Evolutionary conservation across 2,797 vertebrate genomes (phyloP), one percentile per base, ranked within the genome.

Genomic region (Lagodon rhomboides): DNA sequence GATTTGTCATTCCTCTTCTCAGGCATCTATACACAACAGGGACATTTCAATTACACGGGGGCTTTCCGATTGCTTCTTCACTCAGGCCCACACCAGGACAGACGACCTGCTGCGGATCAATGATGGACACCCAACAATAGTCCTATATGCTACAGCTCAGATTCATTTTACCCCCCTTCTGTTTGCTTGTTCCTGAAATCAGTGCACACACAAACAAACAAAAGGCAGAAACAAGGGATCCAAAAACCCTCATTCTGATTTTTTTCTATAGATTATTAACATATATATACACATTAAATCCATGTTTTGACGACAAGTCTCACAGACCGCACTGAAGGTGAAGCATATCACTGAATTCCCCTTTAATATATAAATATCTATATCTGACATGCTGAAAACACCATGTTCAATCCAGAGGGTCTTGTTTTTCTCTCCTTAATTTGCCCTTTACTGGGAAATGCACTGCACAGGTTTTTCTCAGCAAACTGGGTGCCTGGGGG

Each of bases 1-100:
- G 94, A 94, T 94, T 94, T 91, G 88, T 90, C 89, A 92, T 93
- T 87, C 64, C 73, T 92, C 80, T 78, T 88, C 79, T 73, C 51
- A 82, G 85, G 89, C 73, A 87, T 90, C 85, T 83, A 80, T 86
- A 90, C 73, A 92, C 89, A 88, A 84, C 83, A 84, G 88, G 85
- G 91, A 87, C 85, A 91, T 89, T 92, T 87, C 87, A 89, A 89
- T 92, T 87, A 89, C 83, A 82, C 23, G 20, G 85, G 50, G 44
- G 69, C 46, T 84, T 86, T 85, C 71, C 11, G 51, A 84, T 86
- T 82, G 77, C 82, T 74, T 75, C 43, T 77, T 49, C 41, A 64
- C 63, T 77, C 64, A 55, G 71, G 49, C 77, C 47, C 47, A 46
- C 66, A 69, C 23, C 71, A 77, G 80, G 80, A 85, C n/a, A 38